Evolutionary conservation across 2,113 vertebrate genomes (phyloP), one percentile per base, ranked within the genome.

Genomic region (Pituophis catenifer): DNA sequence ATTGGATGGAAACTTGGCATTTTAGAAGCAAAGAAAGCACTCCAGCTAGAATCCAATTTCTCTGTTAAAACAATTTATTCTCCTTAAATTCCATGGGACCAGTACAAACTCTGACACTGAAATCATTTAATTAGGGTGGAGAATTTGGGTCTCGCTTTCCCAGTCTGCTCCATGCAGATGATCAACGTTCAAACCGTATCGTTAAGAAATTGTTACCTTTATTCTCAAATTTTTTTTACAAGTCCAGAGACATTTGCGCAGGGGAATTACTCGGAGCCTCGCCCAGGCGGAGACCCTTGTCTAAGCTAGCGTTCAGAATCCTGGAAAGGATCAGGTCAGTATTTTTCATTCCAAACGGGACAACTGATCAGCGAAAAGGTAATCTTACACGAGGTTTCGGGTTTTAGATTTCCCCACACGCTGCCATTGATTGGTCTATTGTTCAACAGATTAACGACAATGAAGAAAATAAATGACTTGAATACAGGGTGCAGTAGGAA

Each of bases 1-100:
- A 96, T 94, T 50, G 89, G 96, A 95, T 87, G 75, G 89, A 94
- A 92, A 26, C 62, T 33, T 6, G 93, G 58, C 93, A 92, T 96
- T 95, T 95, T 92, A 93, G 85, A 96, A 90, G 94, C 95, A 95
- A 96, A 95, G 50, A 96, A 96, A 97, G 97, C 95, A 93, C 92
- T 6, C 94, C 94, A 95, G 94, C 92, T 93, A 96, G 1, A n/a
- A 81, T 21, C 17, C 8, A 21, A 21, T 17, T 81, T 38, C 70
- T 81, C 3, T 33, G 15, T 70, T n/a, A 70, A 70, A 70, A 70
- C 62, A n/a, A 70, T n/a, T 6, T 33, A 75, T 75, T 33, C 2
- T 19, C 38, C 15, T 81, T 81, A 81, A 81, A 38, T 81, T 3
- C 2, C 8, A 81, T 2, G 21, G n/a, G 15, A 38, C 33, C 70